A percentile compares a stretch with the other conserved stretches of the same genome.
Evolutionary conservation across 2,797 vertebrate species (phyloP).

Genomic region (Ispidina lecontei): DNA sequence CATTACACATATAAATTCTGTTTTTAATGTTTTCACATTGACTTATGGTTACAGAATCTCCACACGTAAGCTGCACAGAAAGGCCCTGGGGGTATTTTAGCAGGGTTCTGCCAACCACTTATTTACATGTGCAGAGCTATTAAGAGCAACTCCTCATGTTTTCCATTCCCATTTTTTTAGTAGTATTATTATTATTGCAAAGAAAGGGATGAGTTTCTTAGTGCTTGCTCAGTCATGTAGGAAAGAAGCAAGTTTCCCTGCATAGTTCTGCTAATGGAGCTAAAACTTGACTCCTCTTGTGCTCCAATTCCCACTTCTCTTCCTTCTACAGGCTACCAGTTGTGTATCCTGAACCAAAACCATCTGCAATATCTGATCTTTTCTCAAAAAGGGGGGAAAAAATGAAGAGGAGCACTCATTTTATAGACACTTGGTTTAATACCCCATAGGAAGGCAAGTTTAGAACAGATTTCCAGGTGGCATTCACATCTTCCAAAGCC

Average conservation of each 20-base stretch:
- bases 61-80: slow-evolving; percentile 55
- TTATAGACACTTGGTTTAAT: not conserved
- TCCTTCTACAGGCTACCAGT: not conserved
- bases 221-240: slow-evolving; percentile 27
- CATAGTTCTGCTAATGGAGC: not conserved
- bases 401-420: not conserved
- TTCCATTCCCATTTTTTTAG: slow-evolving; percentile 59
- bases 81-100: slow-evolving; percentile 72
- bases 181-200: slow-evolving; percentile 9
- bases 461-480: not conserved
- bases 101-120: slow-evolving; percentile 66
- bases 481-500: not conserved
- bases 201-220: slow-evolving; percentile 21
- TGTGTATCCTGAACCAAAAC: not conserved
- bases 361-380: not conserved
- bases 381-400: not conserved
- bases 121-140: slow-evolving; percentile 66
- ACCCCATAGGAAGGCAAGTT: not conserved
- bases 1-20: slow-evolving; percentile 74
- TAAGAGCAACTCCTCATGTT: slow-evolving; percentile 69
- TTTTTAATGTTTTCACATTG: slow-evolving; percentile 65
- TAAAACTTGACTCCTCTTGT: not conserved
- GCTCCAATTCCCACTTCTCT: not conserved
- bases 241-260: not conserved
- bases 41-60: slow-evolving; percentile 72